phyloP scores from a whole-genome alignment of 2,113 vertebrate species.

The Macroglossus sobrinus region DNA sequence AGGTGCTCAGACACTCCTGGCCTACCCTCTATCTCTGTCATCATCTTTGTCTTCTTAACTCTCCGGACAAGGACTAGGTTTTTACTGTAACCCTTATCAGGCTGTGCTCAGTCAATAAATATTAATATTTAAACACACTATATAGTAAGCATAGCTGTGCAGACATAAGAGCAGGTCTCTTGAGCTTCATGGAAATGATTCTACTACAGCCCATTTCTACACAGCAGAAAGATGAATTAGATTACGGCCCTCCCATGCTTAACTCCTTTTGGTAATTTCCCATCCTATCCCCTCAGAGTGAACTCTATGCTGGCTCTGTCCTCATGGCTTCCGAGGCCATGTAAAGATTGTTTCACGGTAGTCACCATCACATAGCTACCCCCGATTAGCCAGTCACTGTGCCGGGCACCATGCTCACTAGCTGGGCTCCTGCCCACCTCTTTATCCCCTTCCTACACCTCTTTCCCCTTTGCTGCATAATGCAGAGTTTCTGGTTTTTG shows the following conservation, averaged over 20 bases:
- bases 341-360: too few relatives aligned
- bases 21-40: accelerated
- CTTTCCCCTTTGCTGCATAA: not conserved
- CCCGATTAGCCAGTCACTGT: accelerated
- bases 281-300: not conserved
- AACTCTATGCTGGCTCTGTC: not conserved
- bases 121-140: conserved; percentile 18
- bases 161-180: not conserved
- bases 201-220: not conserved
- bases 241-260: not conserved
- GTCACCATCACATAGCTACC: not conserved
- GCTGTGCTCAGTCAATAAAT: not conserved
- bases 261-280: not conserved
- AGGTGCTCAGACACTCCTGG: not conserved
- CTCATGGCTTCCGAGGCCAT: not conserved
- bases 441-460: not conserved
- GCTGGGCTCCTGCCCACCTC: too few relatives aligned
- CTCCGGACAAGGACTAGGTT: not conserved
- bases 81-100: conserved; percentile 15
- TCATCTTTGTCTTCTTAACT: not conserved
- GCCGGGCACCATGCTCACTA: too few relatives aligned
- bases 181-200: not conserved
- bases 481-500: not conserved
- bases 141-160: not conserved
- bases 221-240: not conserved